These are phyloP conservation scores for Laticauda laticaudata DNA, from an alignment of 2,113 vertebrate genomes.

Conservation along the genomic window DNA sequence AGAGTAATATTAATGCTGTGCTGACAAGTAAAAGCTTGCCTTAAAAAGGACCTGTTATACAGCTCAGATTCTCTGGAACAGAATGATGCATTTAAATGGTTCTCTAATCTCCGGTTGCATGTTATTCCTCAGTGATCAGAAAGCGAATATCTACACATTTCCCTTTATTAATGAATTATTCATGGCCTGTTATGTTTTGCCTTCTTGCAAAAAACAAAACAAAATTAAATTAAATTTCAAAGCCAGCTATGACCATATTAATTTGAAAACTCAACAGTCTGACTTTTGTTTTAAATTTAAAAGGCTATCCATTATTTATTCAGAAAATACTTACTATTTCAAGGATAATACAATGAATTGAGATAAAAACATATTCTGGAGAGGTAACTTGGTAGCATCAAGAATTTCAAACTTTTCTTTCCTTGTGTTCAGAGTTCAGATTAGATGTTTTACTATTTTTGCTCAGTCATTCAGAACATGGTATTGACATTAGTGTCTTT, in stretches of 20 bases:
- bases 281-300: not conserved
- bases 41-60: constrained; percentile 8
- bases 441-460: constrained; percentile 52
- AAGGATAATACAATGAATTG: constrained; percentile 30
- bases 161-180: constrained; percentile 23
- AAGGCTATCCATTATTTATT: constrained; percentile 23
- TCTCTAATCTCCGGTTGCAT: constrained; percentile 29
- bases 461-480: constrained; percentile 66
- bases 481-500: constrained; percentile 63
- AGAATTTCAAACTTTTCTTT: constrained; percentile 41
- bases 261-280: constrained; percentile 25
- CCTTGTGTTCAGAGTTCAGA: constrained; percentile 31
- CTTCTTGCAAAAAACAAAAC: constrained; percentile 23
- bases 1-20: constrained; percentile 9
- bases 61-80: not conserved
- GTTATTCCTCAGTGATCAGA: not conserved
- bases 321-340: constrained; percentile 33
- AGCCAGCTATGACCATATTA: constrained; percentile 40
- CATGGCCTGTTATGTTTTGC: not conserved
- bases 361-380: constrained; percentile 38
- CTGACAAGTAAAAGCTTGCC: not conserved
- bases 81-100: constrained; percentile 21
- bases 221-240: constrained; percentile 58
- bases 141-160: constrained; percentile 28
- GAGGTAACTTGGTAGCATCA: constrained; percentile 11